phyloP scores from a whole-genome alignment of 2,888 invertebrate species.

The Lycocerus yunnanus region DNA sequence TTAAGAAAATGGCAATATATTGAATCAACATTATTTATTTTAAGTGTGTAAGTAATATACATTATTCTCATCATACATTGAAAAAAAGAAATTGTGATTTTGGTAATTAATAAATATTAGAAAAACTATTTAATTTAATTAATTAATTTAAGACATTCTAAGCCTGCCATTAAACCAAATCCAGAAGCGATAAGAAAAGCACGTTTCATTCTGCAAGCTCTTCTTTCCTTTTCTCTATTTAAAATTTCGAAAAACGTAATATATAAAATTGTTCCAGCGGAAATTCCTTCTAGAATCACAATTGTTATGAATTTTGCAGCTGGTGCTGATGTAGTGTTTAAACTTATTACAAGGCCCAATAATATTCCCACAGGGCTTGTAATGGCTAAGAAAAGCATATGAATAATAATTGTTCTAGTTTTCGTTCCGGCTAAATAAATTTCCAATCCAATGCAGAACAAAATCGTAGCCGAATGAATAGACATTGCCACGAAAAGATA shows the following conservation, averaged over 20 bases:
- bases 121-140: not conserved
- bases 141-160: conserved; percentile 33
- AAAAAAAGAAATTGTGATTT: not conserved
- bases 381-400: conserved; percentile 56
- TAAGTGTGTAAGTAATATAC: no score
- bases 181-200: conserved; percentile 51
- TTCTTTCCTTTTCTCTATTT: conserved; percentile 72
- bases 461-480: conserved; percentile 82
- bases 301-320: conserved; percentile 39
- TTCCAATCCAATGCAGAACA: conserved; percentile 80
- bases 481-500: conserved; percentile 69
- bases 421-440: conserved; percentile 55
- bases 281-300: conserved; percentile 61
- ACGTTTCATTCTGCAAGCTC: conserved; percentile 48
- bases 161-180: conserved; percentile 52
- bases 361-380: conserved; percentile 60
- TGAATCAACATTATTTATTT: not conserved
- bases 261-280: conserved; percentile 77
- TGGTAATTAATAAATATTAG: not conserved
- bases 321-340: conserved; percentile 48
- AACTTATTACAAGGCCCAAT: conserved; percentile 56
- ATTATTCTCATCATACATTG: not conserved
- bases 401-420: conserved; percentile 50
- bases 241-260: conserved; percentile 78
- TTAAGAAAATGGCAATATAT: not conserved